phyloP scores from a whole-genome alignment of 2,113 vertebrate genomes.

The Festucalex cinctus region DNA sequence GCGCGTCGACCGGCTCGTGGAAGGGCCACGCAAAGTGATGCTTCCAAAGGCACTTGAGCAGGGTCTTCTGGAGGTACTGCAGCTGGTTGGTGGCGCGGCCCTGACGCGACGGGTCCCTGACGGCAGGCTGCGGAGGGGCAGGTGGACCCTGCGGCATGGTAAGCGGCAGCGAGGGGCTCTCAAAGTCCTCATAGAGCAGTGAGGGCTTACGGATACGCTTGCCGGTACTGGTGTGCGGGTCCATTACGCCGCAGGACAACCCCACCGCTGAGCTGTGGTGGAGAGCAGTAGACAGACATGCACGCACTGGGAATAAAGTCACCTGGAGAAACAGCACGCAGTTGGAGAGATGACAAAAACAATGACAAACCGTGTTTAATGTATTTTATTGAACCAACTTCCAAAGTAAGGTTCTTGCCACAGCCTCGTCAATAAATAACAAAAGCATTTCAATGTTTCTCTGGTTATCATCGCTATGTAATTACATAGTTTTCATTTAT shows the following conservation, averaged over 20 bases:
- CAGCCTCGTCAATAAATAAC: too few relatives aligned
- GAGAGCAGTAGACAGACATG: not conserved
- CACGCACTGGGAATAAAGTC: not conserved
- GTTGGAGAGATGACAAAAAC: too few relatives aligned
- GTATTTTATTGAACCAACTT: too few relatives aligned
- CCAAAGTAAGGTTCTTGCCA: too few relatives aligned
- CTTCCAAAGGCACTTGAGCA: slow-evolving; percentile 88
- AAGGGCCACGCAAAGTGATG: slow-evolving; percentile 96
- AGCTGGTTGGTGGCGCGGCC: slow-evolving; percentile 88
- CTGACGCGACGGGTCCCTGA: slow-evolving; percentile 80
- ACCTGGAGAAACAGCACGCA: not conserved
- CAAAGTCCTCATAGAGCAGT: slow-evolving; percentile 88
- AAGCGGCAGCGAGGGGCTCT: slow-evolving; percentile 81
- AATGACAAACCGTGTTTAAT: too few relatives aligned
- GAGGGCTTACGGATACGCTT: slow-evolving; percentile 93
- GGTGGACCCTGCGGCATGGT: slow-evolving; percentile 61
- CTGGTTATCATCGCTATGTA: too few relatives aligned
- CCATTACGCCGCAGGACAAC: slow-evolving; percentile 60
- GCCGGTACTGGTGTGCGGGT: slow-evolving; percentile 67
- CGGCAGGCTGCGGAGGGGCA: slow-evolving; percentile 65
- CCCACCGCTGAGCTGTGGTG: slow-evolving; percentile 60
- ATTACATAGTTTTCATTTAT: too few relatives aligned
- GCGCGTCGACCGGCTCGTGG: slow-evolving; percentile 86
- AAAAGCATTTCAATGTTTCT: too few relatives aligned
- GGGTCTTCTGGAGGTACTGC: slow-evolving; percentile 87